These are phyloP conservation scores for Notolabrus celidotus DNA, from an alignment of 2,797 vertebrate species.

Conservation along the genomic window DNA sequence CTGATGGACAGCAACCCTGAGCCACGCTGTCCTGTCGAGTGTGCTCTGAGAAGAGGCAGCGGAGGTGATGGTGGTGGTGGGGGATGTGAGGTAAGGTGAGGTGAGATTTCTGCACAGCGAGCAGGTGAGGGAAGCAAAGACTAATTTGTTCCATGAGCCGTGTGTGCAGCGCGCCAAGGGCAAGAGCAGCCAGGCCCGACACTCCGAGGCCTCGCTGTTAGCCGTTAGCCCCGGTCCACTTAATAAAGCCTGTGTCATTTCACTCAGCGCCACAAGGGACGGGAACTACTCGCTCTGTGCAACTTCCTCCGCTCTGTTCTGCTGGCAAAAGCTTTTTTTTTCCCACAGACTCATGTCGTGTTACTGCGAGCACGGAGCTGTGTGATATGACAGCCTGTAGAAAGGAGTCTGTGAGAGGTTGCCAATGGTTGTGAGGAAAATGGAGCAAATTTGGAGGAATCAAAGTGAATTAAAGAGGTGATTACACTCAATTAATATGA, in stretches of 20 bases:
- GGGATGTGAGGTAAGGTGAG: conserved; percentile 9
- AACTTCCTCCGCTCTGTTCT: conserved; percentile 10
- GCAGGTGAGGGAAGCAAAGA: conserved; percentile 60
- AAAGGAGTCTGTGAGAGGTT: background rate
- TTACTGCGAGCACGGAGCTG: conserved; percentile 16
- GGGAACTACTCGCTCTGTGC: conserved; percentile 15
- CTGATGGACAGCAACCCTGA: conserved; percentile 36
- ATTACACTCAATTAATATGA: background rate
- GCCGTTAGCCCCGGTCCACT: conserved; percentile 34
- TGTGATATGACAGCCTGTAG: conserved; percentile 13
- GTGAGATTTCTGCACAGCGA: conserved; percentile 56
- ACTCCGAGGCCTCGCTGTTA: conserved; percentile 37
- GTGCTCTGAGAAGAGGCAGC: background rate
- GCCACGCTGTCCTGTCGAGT: conserved; percentile 17
- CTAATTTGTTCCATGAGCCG: conserved; percentile 67
- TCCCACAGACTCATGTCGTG: conserved; percentile 21
- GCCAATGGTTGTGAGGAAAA: background rate
- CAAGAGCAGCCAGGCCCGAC: conserved; percentile 37
- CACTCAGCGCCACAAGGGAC: conserved; percentile 28
- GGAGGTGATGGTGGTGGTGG: background rate
- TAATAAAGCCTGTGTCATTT: conserved; percentile 50
- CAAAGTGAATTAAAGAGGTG: background rate
- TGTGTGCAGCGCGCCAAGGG: conserved; percentile 49
- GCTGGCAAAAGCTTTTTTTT: background rate
- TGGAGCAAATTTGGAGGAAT: background rate